These are phyloP conservation scores for Poeciliopsis prolifica DNA, from an alignment of 2,113 vertebrate genomes.

Conservation along the genomic window DNA sequence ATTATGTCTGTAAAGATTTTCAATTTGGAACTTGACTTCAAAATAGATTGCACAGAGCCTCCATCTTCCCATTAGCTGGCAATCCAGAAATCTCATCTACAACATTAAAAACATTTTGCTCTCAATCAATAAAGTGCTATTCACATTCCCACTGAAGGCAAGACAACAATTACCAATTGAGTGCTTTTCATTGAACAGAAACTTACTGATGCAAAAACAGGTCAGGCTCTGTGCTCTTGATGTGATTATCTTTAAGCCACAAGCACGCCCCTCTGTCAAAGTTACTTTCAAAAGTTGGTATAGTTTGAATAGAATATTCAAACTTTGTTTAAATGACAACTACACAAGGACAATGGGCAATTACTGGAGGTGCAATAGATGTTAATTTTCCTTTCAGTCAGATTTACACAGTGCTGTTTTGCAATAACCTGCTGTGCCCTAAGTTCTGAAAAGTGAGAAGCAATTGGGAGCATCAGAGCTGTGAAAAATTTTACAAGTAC, in stretches of 20 bases:
- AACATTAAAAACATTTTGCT: slow-evolving; percentile 85
- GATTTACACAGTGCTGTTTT: neutral
- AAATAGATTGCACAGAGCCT: slow-evolving; percentile 80
- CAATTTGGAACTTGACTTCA: slow-evolving; percentile 80
- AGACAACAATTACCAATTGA: slow-evolving; percentile 72
- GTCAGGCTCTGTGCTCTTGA: slow-evolving; percentile 72
- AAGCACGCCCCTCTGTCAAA: slow-evolving; percentile 69
- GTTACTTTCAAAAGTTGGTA: slow-evolving; percentile 77
- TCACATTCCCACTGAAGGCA: slow-evolving; percentile 78
- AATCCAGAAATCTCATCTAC: slow-evolving; percentile 85
- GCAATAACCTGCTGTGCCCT: neutral
- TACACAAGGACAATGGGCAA: slow-evolving; percentile 50
- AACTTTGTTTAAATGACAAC: slow-evolving; percentile 67
- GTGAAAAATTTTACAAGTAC: neutral
- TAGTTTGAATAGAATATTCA: slow-evolving; percentile 67
- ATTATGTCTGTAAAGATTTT: slow-evolving; percentile 84
- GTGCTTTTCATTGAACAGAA: slow-evolving; percentile 65
- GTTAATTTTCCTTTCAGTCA: neutral
- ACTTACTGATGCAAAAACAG: slow-evolving; percentile 71
- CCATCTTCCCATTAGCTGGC: slow-evolving; percentile 79
- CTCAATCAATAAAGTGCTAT: slow-evolving; percentile 81
- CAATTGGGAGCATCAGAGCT: neutral
- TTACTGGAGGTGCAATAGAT: slow-evolving; percentile 25
- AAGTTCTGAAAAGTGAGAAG: neutral
- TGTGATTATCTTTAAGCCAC: slow-evolving; percentile 77